Base-by-base conservation (phyloP, 2,797 vertebrate genomes). In the Naso thynnoides region DNA sequence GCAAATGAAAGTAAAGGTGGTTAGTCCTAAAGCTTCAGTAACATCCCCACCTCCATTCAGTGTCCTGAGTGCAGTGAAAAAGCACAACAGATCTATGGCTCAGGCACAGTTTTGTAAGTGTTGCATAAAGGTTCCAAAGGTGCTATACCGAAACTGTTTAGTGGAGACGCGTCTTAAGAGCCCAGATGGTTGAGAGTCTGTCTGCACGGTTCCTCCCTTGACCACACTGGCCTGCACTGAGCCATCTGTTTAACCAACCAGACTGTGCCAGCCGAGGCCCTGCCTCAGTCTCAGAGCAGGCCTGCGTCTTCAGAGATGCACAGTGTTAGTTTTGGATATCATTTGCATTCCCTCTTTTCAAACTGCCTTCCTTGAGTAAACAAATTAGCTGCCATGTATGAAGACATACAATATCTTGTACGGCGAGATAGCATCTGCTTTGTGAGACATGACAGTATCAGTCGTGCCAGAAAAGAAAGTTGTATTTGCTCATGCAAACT, bases 221-320 rank as follows among this genome's bases (percentile, higher is more conserved):
- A 67, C 57, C 39, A 78, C 58, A 78, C 48, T 58, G 77, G 73
- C 72, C 78, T 70, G 73, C 39, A 62, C 59, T 54, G 36, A 65
- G 79, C 91, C 89, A 93, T 89, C 91, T 91, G 89, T 86, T 87
- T 63, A 78, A 78, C 76, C 80, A 79, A 71, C 52, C 63, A 79
- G 47, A 64, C 55, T 65, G 67, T 76, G 73, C 56, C 38, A 82
- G 66, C 33, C 44, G 50, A 83, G 66, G 67, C 53, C 67, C 8
- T 55, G 81, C 64, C 76, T 77, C 49, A 63, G 52, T 47, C 64
- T 81, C 16, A 61, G 42, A 73, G 47, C 33, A 44, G 36, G 41
- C 59, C 42, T 39, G 19, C 31, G 29, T 69, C 66, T 42, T 70
- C 19, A 58, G 42, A 59, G 41, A 68, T 62, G 60, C 42, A 70